phyloP scores from a whole-genome alignment of 2,797 vertebrate genomes.

The Enoplosus armatus region DNA sequence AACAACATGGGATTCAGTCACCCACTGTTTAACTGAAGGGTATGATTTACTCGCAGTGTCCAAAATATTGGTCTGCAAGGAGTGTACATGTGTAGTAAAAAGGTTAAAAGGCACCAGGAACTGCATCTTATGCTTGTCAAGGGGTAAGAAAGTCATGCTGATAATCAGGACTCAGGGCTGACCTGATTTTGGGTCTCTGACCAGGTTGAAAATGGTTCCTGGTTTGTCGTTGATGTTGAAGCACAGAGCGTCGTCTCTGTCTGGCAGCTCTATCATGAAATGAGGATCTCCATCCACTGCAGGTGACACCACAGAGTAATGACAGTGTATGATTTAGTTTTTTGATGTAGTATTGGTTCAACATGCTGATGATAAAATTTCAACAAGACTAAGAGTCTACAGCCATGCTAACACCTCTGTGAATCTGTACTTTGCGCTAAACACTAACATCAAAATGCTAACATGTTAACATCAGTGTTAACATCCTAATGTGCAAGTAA shows the following conservation, averaged over 20 bases:
- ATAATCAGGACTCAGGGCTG: constrained; percentile 8
- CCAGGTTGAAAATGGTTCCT: constrained; percentile 82
- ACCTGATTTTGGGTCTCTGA: constrained; percentile 89
- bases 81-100: neutral
- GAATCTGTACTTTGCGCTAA: neutral
- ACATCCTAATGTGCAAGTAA: too few relatives aligned
- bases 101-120: too few relatives aligned
- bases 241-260: constrained; percentile 84
- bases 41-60: neutral
- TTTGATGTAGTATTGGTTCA: neutral
- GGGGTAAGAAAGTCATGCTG: neutral
- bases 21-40: neutral
- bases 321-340: neutral
- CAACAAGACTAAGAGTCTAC: neutral
- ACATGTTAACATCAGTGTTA: too few relatives aligned
- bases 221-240: constrained; percentile 84
- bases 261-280: constrained; percentile 85
- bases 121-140: neutral
- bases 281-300: constrained; percentile 92
- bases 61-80: neutral
- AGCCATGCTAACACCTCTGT: neutral
- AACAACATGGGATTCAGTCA: constrained; percentile 18
- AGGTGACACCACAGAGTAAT: constrained; percentile 20
- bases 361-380: neutral
- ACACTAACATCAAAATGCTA: neutral